These are phyloP conservation scores for Gibbula magus DNA, from an alignment of 2,888 invertebrate genomes.

Conservation along the genomic window DNA sequence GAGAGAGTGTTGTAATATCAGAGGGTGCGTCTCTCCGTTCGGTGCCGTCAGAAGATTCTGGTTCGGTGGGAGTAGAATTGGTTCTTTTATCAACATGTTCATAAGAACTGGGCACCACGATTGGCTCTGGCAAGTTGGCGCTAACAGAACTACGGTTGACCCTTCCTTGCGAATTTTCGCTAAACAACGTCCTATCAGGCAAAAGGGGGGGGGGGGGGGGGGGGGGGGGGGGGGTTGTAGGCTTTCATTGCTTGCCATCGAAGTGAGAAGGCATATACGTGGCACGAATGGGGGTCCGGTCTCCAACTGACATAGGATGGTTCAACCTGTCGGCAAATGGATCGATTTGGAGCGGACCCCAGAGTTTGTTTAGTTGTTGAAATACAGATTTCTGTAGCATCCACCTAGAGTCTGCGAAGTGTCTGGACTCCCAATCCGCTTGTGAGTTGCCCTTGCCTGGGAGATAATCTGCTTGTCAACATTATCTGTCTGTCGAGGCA, in stretches of 20 bases:
- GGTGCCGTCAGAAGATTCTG: background rate
- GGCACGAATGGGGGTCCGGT: background rate
- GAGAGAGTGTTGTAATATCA: background rate
- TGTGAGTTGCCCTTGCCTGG: background rate
- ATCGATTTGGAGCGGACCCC: no score
- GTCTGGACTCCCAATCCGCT: background rate
- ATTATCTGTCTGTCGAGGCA: background rate
- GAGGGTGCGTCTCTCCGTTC: constrained; percentile 17
- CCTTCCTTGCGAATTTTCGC: constrained; percentile 15
- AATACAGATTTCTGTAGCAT: background rate
- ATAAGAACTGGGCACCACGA: constrained; percentile 25
- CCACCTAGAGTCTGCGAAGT: background rate
- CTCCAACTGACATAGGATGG: constrained; percentile 22
- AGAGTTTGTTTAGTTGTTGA: no score
- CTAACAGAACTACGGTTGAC: background rate
- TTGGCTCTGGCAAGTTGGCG: constrained; percentile 29
- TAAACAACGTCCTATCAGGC: background rate
- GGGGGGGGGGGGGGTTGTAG: constrained; percentile 4
- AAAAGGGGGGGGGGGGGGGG: constrained; percentile 24
- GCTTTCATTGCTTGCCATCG: background rate
- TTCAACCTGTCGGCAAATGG: no score
- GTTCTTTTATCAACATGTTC: constrained; percentile 9
- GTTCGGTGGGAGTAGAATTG: constrained; percentile 23
- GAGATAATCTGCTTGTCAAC: no score
- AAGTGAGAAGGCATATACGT: constrained; percentile 22